These are phyloP conservation scores for Anguilla rostrata DNA, from an alignment of 2,113 vertebrate species.

Conservation along the genomic window DNA sequence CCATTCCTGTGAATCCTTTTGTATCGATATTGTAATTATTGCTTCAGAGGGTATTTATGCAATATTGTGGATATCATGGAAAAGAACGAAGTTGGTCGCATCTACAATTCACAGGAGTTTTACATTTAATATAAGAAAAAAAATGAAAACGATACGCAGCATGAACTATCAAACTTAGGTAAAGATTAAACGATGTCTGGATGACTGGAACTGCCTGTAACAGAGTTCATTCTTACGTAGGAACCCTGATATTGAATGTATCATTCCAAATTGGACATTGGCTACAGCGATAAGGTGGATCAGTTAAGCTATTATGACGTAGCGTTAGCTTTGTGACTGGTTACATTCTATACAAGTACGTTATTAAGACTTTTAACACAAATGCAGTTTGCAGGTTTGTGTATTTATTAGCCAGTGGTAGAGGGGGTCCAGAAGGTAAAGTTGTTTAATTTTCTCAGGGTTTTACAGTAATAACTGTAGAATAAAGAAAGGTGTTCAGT, in stretches of 20 bases:
- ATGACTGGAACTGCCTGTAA: conserved; percentile 53
- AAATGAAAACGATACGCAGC: not conserved
- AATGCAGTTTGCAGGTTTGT: conserved; percentile 68
- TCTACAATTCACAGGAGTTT: conserved; percentile 45
- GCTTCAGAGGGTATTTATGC: conserved; percentile 73
- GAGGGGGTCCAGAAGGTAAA: conserved; percentile 49
- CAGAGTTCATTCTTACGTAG: conserved; percentile 58
- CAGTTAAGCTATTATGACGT: conserved; percentile 66
- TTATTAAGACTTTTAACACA: conserved; percentile 64
- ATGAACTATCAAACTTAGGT: conserved; percentile 17
- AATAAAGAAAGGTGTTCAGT: conserved; percentile 56
- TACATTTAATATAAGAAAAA: not conserved
- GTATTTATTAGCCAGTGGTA: conserved; percentile 62
- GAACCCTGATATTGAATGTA: conserved; percentile 73
- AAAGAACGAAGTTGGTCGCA: conserved; percentile 62
- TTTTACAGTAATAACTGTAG: conserved; percentile 58
- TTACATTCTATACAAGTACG: conserved; percentile 50
- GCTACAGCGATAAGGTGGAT: conserved; percentile 66
- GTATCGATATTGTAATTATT: conserved; percentile 65
- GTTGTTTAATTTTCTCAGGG: conserved; percentile 65
- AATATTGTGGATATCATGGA: conserved; percentile 65
- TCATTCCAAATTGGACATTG: conserved; percentile 68
- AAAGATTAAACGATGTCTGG: conserved; percentile 45
- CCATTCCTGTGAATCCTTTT: conserved; percentile 61
- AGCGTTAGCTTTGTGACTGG: conserved; percentile 71